phyloP scores from a whole-genome alignment of 2,888 invertebrate genomes.

The Fissipunctia ypsillon region DNA sequence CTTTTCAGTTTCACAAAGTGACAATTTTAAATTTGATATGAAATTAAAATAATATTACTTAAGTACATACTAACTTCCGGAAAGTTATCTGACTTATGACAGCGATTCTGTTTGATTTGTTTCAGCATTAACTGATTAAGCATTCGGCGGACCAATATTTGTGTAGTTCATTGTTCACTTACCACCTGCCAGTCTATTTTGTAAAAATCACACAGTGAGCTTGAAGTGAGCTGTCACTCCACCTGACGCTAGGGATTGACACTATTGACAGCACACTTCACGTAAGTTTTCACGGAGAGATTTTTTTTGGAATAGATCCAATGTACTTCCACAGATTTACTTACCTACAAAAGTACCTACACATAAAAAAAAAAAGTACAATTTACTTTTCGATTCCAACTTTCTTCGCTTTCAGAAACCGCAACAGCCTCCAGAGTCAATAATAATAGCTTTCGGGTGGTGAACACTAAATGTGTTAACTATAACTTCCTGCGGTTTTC shows the following conservation, averaged over 20 bases:
- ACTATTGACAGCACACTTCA: no score
- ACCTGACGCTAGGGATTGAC: no score
- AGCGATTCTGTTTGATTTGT: not conserved
- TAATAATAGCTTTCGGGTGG: constrained; percentile 51
- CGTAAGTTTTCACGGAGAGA: not conserved
- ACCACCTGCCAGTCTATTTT: not conserved
- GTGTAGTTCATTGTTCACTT: not conserved
- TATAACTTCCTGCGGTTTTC: constrained; percentile 54
- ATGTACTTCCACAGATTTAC: not conserved
- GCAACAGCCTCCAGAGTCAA: constrained; percentile 41
- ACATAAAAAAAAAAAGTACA: constrained; percentile 39
- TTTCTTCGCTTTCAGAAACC: constrained; percentile 54
- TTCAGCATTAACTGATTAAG: not conserved
- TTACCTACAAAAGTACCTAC: not conserved
- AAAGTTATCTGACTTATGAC: not conserved
- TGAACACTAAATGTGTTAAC: constrained; percentile 50
- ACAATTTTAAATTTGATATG: not conserved
- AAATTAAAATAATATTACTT: not conserved
- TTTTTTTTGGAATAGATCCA: not conserved
- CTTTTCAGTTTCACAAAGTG: not conserved
- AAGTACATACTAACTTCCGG: not conserved
- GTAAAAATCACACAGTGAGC: no score
- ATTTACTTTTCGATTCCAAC: constrained; percentile 54
- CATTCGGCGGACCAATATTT: not conserved
- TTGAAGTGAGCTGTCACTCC: no score